Evolutionary conservation across 2,113 vertebrate species (phyloP).

Genomic region (Indri indri): DNA sequence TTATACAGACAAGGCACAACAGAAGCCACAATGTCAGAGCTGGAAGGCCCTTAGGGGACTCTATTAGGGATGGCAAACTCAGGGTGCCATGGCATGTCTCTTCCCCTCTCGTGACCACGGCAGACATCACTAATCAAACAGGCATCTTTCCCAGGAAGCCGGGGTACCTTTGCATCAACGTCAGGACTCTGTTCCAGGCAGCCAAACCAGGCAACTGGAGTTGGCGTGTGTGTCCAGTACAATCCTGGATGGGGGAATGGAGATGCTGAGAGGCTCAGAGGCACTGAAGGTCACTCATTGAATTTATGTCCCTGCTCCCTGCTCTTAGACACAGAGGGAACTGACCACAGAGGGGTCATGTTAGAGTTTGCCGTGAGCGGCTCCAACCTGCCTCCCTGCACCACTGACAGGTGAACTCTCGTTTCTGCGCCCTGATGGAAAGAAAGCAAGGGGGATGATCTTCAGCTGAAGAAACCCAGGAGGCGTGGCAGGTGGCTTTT

Average conservation of each 20-base stretch:
- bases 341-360: rapidly evolving
- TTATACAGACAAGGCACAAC: background rate
- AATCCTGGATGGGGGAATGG: background rate
- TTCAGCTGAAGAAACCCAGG: background rate
- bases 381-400: background rate
- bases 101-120: background rate
- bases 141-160: background rate
- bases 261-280: background rate
- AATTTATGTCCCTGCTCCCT: background rate
- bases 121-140: background rate
- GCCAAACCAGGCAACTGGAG: too few relatives aligned
- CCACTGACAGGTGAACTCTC: background rate
- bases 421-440: background rate
- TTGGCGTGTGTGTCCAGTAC: background rate
- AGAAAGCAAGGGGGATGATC: background rate
- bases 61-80: background rate
- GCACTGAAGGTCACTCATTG: background rate
- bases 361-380: rapidly evolving
- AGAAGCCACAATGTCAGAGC: background rate
- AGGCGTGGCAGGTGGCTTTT: background rate
- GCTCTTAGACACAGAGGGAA: background rate
- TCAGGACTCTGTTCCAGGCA: background rate
- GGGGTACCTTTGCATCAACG: background rate
- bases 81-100: rapidly evolving
- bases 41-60: background rate